phyloP scores from a whole-genome alignment of 1,140 invertebrate genomes.

The Thaumatotibia leucotreta region DNA sequence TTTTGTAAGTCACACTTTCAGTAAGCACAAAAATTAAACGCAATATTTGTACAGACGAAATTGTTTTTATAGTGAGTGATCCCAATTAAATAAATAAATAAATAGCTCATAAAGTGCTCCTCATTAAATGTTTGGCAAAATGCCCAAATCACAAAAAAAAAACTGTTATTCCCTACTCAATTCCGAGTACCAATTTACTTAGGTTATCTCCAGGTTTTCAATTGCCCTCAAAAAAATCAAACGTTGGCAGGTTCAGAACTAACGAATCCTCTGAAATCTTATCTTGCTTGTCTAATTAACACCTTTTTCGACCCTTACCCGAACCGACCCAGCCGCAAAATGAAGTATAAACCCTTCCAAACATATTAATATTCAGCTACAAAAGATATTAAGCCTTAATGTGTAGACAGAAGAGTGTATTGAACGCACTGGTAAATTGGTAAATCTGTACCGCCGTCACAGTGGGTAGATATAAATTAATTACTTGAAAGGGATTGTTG shows the following conservation, averaged over 20 bases:
- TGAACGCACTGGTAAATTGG: not conserved
- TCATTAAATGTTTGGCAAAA: no score
- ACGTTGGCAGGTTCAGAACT: not conserved
- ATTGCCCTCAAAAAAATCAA: not conserved
- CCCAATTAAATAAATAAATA: no score
- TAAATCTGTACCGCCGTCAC: not conserved
- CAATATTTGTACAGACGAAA: no score
- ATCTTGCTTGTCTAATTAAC: not conserved
- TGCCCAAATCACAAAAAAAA: not conserved
- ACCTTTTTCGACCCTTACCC: conserved; percentile 3
- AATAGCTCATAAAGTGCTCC: no score
- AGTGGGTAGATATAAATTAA: conserved; percentile 5
- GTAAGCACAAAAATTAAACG: no score
- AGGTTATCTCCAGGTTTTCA: not conserved
- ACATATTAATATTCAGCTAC: not conserved
- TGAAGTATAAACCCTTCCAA: not conserved
- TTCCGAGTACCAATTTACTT: not conserved
- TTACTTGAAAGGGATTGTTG: not conserved
- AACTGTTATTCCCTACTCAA: not conserved
- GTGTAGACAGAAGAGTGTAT: not conserved
- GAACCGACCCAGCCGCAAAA: not conserved
- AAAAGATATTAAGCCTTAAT: not conserved
- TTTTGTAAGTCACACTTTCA: no score
- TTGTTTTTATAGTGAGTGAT: no score
- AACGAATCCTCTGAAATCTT: not conserved